Conservation (phyloP, 2,888 invertebrate species). For the Epicampocera succincta region DNA sequence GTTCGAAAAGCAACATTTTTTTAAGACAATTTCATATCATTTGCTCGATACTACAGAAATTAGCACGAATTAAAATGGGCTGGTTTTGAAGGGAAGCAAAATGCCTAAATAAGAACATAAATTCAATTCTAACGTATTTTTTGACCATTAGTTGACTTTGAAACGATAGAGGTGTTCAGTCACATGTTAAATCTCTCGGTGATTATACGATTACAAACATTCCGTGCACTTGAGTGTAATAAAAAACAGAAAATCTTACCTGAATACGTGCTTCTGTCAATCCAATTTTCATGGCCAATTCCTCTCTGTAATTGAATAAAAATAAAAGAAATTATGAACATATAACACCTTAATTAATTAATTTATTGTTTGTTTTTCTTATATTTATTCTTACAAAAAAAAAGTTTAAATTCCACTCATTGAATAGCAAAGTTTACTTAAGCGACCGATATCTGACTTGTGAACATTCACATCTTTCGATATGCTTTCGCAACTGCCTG, state of each 20-base stretch:
- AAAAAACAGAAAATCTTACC: slow-evolving; percentile 83
- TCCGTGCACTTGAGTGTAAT: no score
- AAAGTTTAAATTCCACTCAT: slow-evolving; percentile 40
- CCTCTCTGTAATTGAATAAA: slow-evolving; percentile 87
- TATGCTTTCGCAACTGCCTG: slow-evolving; percentile 7
- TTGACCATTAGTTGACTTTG: no score
- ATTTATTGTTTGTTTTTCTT: slow-evolving; percentile 15
- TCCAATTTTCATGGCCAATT: slow-evolving; percentile 96
- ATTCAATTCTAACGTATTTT: no score
- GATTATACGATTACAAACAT: neutral
- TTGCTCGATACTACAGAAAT: no score
- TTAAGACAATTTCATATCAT: no score
- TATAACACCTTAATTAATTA: slow-evolving; percentile 24
- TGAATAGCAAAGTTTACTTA: slow-evolving; percentile 45
- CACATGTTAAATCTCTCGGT: no score
- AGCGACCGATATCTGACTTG: neutral
- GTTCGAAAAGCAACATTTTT: no score
- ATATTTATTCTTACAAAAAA: neutral
- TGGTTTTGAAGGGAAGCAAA: no score
- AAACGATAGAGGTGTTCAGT: neutral
- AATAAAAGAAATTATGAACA: slow-evolving; percentile 19
- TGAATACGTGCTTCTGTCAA: slow-evolving; percentile 96
- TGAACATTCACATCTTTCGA: slow-evolving; percentile 13
- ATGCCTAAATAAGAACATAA: no score
- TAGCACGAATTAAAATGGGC: no score